Evolutionary conservation across 1,140 invertebrate species (phyloP).

Genomic region (Manduca sexta): DNA sequence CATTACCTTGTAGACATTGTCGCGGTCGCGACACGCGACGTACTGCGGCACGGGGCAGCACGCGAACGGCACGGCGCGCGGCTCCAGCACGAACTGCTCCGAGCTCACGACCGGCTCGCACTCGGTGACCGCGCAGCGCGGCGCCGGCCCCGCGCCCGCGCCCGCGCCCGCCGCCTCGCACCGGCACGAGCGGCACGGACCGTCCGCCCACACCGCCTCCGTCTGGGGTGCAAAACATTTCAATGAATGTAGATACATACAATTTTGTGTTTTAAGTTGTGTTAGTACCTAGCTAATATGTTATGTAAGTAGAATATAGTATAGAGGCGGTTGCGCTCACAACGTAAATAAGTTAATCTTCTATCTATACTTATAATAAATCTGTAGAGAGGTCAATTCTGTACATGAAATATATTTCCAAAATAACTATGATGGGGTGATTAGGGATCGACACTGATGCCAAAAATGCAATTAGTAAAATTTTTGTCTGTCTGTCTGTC

Average conservation of each 20-base stretch:
- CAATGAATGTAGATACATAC: neutral
- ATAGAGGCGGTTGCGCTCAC: no score
- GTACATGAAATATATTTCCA: no score
- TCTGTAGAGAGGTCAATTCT: no score
- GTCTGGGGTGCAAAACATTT: slow-evolving; percentile 26
- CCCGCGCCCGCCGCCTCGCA: slow-evolving; percentile 58
- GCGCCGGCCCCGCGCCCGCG: slow-evolving; percentile 16
- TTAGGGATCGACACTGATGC: no score
- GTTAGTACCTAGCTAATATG: no score
- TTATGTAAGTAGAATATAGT: no score
- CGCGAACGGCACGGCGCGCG: slow-evolving; percentile 66
- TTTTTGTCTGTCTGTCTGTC: no score
- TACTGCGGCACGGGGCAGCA: slow-evolving; percentile 77
- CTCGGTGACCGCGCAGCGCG: slow-evolving; percentile 56
- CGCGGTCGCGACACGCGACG: slow-evolving; percentile 76
- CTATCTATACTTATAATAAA: no score
- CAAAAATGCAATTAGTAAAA: no score
- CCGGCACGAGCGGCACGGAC: slow-evolving; percentile 77
- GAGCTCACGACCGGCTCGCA: slow-evolving; percentile 58
- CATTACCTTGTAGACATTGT: slow-evolving; percentile 70
- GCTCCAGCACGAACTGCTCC: slow-evolving; percentile 74
- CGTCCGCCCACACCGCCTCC: slow-evolving; percentile 79
- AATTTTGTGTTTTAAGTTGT: no score
- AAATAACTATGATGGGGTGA: no score
- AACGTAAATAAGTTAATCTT: no score